Evolutionary conservation across 2,113 vertebrate genomes (phyloP), one percentile per base, ranked within the genome.

Genomic region (Oreotrochilus melanogaster): DNA sequence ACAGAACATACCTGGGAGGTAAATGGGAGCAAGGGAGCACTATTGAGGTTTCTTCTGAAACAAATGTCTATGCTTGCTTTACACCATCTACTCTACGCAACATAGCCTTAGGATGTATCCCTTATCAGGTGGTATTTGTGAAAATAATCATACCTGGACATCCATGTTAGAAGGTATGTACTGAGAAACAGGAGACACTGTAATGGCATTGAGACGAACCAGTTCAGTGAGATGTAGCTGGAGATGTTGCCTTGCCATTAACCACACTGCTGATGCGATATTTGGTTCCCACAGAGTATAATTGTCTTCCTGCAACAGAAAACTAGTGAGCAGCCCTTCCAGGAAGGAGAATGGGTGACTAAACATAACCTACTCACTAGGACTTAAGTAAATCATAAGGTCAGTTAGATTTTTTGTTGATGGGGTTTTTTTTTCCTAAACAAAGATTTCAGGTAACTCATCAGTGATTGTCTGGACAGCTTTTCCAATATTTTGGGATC

Each of bases 51-150:
- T 33, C 24, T 47, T 67, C 31, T 35, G 54, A 79, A 94, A 80
- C 35, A 53, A 56, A 3, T 7, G 13, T 33, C 48, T 73, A 0
- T 45, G 10, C 21, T 78, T 75, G 43, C 24, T 95, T 76, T 79
- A 45, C 15, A 10, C 1, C 1, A 12, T 54, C 48, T 73, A 35
- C 5, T n/a, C 27, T 48, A 57, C 37, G 7, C 70, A 69, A 76
- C 0, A 0, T 16, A 75, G 18, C 18, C 45, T 42, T 42, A 45
- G 65, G 58, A 87, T 86, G 73, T 23, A 42, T 12, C 23, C 1
- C 0, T 12, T 39, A 35, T 4, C 57, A 64, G 56, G 7, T 13
- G 51, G 27, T 13, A 33, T 51, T 85, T 78, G 70, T 89, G 35
- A n/a, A 74, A 78, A 72, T 7, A 74, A 21, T 48, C 43, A 19